phyloP scores from a whole-genome alignment of 64 coral and sea anemone species.

The Acropora yongei region DNA sequence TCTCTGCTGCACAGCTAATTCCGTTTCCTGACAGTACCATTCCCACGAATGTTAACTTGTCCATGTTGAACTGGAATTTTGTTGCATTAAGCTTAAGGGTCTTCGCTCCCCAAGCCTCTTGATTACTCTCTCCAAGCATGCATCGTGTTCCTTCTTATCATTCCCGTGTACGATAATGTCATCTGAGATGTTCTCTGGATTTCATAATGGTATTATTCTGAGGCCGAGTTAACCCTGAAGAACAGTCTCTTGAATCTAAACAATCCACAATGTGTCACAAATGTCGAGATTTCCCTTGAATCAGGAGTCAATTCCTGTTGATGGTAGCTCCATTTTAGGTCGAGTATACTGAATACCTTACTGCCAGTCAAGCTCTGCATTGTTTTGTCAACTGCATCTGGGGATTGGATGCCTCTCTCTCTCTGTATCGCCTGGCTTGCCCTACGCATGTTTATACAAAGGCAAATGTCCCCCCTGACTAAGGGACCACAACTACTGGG shows the following conservation, averaged over 20 bases:
- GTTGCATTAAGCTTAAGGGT: neutral
- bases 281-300: neutral
- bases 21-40: slow-evolving; percentile 14
- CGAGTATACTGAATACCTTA: slow-evolving; percentile 15
- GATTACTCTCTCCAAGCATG: neutral
- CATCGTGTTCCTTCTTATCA: neutral
- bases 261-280: neutral
- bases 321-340: slow-evolving; percentile 13
- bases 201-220: slow-evolving; percentile 11
- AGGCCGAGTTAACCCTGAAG: neutral
- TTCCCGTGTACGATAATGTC: neutral
- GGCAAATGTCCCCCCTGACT: too few relatives aligned
- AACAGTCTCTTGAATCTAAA: slow-evolving; percentile 21
- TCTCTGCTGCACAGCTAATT: slow-evolving; percentile 4
- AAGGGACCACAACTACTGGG: too few relatives aligned
- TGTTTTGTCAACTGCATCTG: neutral
- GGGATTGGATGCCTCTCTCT: neutral
- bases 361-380: neutral
- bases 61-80: neutral
- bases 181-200: neutral
- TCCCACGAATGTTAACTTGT: neutral
- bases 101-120: neutral
- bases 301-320: neutral
- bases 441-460: neutral
- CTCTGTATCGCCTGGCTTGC: slow-evolving; percentile 6